Evolutionary conservation across 2,888 invertebrate genomes (phyloP).

Genomic region (Pseudeuparius sepicola): DNA sequence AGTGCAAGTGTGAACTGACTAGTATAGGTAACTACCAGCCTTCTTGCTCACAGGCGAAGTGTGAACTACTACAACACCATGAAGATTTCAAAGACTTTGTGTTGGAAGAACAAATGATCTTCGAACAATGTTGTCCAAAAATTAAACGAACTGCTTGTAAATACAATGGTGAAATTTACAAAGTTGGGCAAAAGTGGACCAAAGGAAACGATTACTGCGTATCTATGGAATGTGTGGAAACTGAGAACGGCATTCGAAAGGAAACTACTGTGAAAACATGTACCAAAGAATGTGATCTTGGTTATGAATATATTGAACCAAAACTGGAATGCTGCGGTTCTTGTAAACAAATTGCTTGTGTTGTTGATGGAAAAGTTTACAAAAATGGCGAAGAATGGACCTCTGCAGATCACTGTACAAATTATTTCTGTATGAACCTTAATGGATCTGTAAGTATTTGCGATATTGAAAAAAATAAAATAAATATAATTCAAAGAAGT

Average conservation of each 20-base stretch:
- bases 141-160: constrained; percentile 50
- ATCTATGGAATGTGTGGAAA: constrained; percentile 43
- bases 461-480: too few species aligned
- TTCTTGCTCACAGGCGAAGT: constrained; percentile 45
- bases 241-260: constrained; percentile 43
- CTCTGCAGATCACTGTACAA: constrained; percentile 52
- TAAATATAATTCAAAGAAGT: neutral
- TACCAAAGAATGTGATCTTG: constrained; percentile 41
- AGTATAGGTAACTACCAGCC: constrained; percentile 31
- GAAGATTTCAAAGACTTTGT: constrained; percentile 46
- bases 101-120: constrained; percentile 42
- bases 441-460: constrained; percentile 39
- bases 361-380: constrained; percentile 42
- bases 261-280: constrained; percentile 47
- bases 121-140: constrained; percentile 55
- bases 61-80: constrained; percentile 39
- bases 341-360: constrained; percentile 48
- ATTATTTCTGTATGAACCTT: constrained; percentile 46
- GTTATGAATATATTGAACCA: constrained; percentile 38
- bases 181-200: constrained; percentile 53
- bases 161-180: constrained; percentile 34
- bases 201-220: constrained; percentile 44
- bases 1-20: constrained; percentile 47
- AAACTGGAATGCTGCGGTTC: constrained; percentile 52
- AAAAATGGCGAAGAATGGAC: constrained; percentile 48